These are phyloP conservation scores for Drosophila arizonae DNA, from an alignment of 1,140 invertebrate species.

Conservation along the genomic window DNA sequence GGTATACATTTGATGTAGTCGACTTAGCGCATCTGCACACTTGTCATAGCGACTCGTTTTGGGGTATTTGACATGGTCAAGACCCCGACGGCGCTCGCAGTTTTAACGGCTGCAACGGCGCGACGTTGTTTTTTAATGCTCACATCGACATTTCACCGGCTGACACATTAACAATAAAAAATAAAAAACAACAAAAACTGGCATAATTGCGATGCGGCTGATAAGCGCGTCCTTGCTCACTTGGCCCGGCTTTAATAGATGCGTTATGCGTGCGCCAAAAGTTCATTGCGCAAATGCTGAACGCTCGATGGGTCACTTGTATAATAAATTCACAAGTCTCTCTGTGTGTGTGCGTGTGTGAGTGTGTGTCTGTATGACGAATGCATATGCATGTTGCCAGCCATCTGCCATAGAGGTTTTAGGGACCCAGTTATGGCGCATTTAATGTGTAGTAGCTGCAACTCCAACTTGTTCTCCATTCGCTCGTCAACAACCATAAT, in stretches of 20 bases:
- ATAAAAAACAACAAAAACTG: neutral
- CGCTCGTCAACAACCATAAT: slow-evolving; percentile 37
- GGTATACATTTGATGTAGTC: slow-evolving; percentile 3
- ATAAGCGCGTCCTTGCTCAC: slow-evolving; percentile 30
- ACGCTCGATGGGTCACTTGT: slow-evolving; percentile 24
- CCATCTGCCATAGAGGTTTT: slow-evolving; percentile 12
- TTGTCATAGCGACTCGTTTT: slow-evolving; percentile 25
- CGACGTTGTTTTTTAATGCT: slow-evolving; percentile 22
- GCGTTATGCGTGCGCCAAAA: slow-evolving; percentile 19
- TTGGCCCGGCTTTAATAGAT: slow-evolving; percentile 27
- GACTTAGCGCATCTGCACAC: slow-evolving; percentile 25
- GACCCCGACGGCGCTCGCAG: slow-evolving; percentile 50
- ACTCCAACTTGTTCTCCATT: slow-evolving; percentile 54
- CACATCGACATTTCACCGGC: neutral
- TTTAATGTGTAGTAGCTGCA: slow-evolving; percentile 51
- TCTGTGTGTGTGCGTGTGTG: neutral
- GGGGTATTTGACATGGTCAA: slow-evolving; percentile 48
- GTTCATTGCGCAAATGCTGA: slow-evolving; percentile 51
- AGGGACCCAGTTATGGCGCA: slow-evolving; percentile 24
- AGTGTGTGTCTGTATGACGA: no score
- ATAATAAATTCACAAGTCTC: neutral
- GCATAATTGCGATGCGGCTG: slow-evolving; percentile 23
- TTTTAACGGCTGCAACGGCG: slow-evolving; percentile 27
- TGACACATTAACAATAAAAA: neutral
- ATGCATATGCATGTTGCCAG: neutral